These are phyloP conservation scores for Carassius carassius DNA, from an alignment of 2,113 vertebrate genomes.

Conservation along the genomic window DNA sequence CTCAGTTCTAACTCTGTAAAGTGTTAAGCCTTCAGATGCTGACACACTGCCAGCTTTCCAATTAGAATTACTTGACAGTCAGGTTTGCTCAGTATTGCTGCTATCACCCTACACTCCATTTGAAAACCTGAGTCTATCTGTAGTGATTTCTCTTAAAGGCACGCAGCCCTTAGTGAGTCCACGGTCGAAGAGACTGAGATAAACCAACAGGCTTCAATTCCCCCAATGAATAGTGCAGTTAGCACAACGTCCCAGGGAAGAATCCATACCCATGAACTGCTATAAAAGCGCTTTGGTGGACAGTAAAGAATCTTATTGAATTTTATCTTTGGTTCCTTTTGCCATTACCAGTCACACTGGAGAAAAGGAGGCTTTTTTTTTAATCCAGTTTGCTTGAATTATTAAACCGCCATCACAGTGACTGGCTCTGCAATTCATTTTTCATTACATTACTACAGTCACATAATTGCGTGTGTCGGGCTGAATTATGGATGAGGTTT, in stretches of 20 bases:
- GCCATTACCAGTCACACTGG: conserved; percentile 12
- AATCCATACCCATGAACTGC: conserved; percentile 14
- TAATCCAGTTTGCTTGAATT: conserved; percentile 58
- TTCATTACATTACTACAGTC: conserved; percentile 63
- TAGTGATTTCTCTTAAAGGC: conserved; percentile 10
- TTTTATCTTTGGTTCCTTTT: conserved; percentile 36
- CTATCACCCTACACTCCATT: background rate
- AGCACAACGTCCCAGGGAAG: background rate
- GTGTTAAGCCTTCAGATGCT: conserved; percentile 30
- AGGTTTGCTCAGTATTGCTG: background rate
- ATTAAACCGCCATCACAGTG: conserved; percentile 60
- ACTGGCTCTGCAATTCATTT: conserved; percentile 57
- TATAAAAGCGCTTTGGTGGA: conserved; percentile 29
- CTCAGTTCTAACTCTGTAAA: background rate
- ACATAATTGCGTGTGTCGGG: conserved; percentile 58
- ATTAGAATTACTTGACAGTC: conserved; percentile 29
- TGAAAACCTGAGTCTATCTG: conserved; percentile 1
- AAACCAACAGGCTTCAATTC: conserved; percentile 46
- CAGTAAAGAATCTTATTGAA: conserved; percentile 51
- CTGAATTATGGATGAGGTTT: conserved; percentile 67
- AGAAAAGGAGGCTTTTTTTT: conserved; percentile 36
- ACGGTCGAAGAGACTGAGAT: conserved; percentile 4
- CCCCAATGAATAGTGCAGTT: conserved; percentile 44
- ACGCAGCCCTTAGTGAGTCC: background rate
- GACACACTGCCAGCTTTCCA: conserved; percentile 39